Evolutionary conservation across 1,140 invertebrate genomes (phyloP), one percentile per base, ranked within the genome.

Genomic region (Octopus sinensis): DNA sequence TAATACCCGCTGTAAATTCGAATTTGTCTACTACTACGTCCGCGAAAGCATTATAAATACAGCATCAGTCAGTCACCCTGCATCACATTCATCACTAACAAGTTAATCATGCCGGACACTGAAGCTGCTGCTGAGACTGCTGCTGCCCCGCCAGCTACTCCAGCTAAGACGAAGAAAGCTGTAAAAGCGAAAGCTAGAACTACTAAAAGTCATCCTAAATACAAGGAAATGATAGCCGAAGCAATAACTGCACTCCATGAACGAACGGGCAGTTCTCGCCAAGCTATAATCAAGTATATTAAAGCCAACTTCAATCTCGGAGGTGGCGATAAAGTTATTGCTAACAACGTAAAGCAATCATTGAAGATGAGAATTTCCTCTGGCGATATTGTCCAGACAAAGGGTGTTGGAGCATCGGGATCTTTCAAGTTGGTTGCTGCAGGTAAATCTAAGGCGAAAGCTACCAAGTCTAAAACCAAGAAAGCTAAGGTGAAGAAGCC

Each of bases 281-380:
- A 89, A 78, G 90, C 90, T 53, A 90, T 91, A 71, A 78, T 89
- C 5, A 91, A 91, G 79, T 90, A 91, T 82, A 90, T 91, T 77
- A 54, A 84, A 51, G 83, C 84, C 30, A 85, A 89, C 84, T 90
- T 86, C 86, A 89, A 85, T 9, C 85, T 91, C 23, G 86, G 90
- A 62, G 68, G 84, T 9, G 88, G 90, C 80, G 81, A 86, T 68
- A 86, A 84, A 54, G 76, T 83, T 3, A 85, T 88, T 52, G 90
- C 90, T 82, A 83, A 86, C 62, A 87, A 88, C 77, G 75, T 91
- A 53, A 89, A 89, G 81, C 84, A 86, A 77, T 86, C 88, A 7
- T 81, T 91, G 13, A 86, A 85, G 76, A 84, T 85, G 13, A 87
- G 86, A 17, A 86, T 90, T 30, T 87, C 86, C 77, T 86, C 82